These are phyloP conservation scores for Glaucopsyche alexis DNA, from an alignment of 2,888 invertebrate species.

Conservation along the genomic window DNA sequence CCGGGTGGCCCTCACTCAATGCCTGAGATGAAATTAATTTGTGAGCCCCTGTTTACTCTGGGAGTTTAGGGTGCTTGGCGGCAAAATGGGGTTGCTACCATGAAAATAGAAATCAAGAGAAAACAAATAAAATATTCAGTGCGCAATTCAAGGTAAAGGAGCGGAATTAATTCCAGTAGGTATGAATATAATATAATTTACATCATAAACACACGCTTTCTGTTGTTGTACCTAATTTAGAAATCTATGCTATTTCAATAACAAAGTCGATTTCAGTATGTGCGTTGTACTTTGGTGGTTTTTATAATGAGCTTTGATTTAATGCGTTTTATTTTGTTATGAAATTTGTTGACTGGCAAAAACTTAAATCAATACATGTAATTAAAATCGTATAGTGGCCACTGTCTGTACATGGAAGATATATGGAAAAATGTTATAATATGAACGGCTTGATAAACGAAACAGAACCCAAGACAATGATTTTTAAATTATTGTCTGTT, in stretches of 20 bases:
- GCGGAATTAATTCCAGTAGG: slow-evolving; percentile 33
- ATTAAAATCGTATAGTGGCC: no score
- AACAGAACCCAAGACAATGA: no score
- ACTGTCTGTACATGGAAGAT: no score
- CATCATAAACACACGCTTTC: slow-evolving; percentile 7
- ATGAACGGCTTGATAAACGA: no score
- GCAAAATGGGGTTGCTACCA: slow-evolving; percentile 35
- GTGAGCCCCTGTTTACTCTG: slow-evolving; percentile 39
- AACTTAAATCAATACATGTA: no score
- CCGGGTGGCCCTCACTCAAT: slow-evolving; percentile 6
- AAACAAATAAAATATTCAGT: slow-evolving; percentile 41
- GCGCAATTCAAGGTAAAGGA: slow-evolving; percentile 36
- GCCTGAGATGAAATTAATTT: slow-evolving; percentile 25
- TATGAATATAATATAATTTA: slow-evolving; percentile 20
- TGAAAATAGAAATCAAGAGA: slow-evolving; percentile 38
- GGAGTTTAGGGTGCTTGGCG: slow-evolving; percentile 33
- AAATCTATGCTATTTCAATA: not conserved
- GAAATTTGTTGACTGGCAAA: not conserved
- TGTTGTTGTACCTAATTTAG: slow-evolving; percentile 22
- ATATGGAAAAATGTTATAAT: no score
- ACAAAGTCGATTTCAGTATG: not conserved
- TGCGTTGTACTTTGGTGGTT: slow-evolving; percentile 4
- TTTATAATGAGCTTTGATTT: slow-evolving; percentile 1
- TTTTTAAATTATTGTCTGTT: no score
- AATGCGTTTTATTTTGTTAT: not conserved